Evolutionary conservation across 1,140 invertebrate species (phyloP).

Genomic region (Drosophila pruinosa): DNA sequence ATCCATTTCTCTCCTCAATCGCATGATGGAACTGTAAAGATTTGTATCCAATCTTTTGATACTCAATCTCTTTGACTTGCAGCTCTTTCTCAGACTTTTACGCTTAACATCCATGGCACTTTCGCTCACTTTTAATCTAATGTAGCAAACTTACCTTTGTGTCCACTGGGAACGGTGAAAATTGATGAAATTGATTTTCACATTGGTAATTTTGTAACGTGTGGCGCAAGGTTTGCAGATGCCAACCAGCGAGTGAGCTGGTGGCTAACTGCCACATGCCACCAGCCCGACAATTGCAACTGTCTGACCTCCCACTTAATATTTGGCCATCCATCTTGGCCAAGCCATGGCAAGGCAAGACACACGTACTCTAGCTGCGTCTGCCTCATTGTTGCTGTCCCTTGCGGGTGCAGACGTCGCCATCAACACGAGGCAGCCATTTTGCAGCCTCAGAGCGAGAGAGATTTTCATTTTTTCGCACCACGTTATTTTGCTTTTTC

Average conservation of each 20-base stretch:
- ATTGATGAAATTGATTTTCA: conserved; percentile 75
- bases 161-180: conserved; percentile 35
- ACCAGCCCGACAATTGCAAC: conserved; percentile 46
- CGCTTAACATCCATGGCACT: neutral
- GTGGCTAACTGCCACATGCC: conserved; percentile 54
- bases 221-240: conserved; percentile 23
- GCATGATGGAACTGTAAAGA: neutral
- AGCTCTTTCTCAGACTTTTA: neutral
- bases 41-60: neutral
- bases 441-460: conserved; percentile 52
- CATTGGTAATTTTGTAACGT: conserved; percentile 72
- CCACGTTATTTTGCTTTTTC: conserved; percentile 52
- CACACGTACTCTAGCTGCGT: conserved; percentile 28
- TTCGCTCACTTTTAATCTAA: neutral
- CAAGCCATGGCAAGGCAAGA: conserved; percentile 22
- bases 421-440: conserved; percentile 68
- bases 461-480: conserved; percentile 48
- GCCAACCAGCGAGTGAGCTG: conserved; percentile 36
- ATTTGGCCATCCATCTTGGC: conserved; percentile 70
- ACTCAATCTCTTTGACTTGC: neutral
- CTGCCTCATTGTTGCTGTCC: conserved; percentile 24
- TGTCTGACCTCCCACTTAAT: conserved; percentile 67
- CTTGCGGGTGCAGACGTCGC: conserved; percentile 73
- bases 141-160: neutral
- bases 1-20: neutral